These are phyloP conservation scores for Neomorphus geoffroyi DNA, from an alignment of 2,797 vertebrate species.

Conservation along the genomic window DNA sequence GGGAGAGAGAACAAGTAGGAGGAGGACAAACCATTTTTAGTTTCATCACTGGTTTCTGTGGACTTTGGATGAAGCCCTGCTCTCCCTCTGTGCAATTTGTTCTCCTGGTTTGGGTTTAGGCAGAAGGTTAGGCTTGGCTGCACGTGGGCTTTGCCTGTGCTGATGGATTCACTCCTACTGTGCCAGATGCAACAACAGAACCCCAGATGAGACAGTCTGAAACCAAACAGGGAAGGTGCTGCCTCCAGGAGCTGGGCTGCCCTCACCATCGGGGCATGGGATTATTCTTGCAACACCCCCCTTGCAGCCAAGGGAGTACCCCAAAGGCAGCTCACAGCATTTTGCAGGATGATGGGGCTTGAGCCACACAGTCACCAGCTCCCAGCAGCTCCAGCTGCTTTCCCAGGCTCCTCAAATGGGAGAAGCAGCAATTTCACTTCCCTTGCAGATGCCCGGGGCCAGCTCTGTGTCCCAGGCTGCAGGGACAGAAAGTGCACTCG, in stretches of 20 bases:
- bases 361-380: fast-evolving
- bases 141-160: fast-evolving
- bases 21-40: not conserved
- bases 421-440: not conserved
- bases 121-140: not conserved
- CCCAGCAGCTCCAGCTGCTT: not conserved
- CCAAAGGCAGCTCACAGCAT: not conserved
- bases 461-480: not conserved
- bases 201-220: fast-evolving
- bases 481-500: not conserved
- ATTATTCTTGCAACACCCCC: not conserved
- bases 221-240: not conserved
- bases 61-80: not conserved
- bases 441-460: not conserved
- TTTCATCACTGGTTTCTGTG: not conserved
- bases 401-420: not conserved
- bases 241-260: not conserved
- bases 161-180: not conserved
- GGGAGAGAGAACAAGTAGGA: not conserved
- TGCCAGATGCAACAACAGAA: not conserved
- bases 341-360: fast-evolving
- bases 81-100: not conserved
- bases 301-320: not conserved
- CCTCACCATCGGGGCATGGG: fast-evolving
- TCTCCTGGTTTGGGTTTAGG: not conserved